Percentiles rank a stretch among this genome's conserved stretches.
These are phyloP conservation scores for Hecatera dysodea DNA, from an alignment of 2,888 invertebrate genomes.

Conservation along the genomic window DNA sequence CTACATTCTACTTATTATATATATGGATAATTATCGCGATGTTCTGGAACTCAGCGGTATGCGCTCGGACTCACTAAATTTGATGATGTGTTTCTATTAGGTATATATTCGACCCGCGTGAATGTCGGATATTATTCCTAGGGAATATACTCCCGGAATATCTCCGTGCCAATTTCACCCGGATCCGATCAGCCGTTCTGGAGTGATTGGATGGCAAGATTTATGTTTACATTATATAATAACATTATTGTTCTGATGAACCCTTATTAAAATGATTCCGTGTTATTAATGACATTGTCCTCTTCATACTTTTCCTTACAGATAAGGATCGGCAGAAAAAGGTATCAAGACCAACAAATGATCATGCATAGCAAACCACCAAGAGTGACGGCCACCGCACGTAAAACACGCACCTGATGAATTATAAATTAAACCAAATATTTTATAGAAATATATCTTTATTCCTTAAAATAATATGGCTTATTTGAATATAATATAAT, in stretches of 20 bases:
- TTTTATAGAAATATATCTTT: conserved; percentile 59
- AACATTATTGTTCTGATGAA: no score
- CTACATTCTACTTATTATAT: not conserved
- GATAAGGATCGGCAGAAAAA: conserved; percentile 58
- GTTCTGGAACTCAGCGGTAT: not conserved
- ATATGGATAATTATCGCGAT: not conserved
- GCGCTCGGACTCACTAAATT: not conserved
- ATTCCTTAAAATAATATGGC: conserved; percentile 71
- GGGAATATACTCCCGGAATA: no score
- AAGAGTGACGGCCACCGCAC: conserved; percentile 40
- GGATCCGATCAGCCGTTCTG: no score
- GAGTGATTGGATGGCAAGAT: no score
- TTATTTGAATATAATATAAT: conserved; percentile 65
- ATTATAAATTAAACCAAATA: conserved; percentile 48
- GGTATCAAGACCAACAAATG: conserved; percentile 42
- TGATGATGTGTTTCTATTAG: not conserved
- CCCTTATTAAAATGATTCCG: not conserved
- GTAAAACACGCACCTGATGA: conserved; percentile 49
- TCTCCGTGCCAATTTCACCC: no score
- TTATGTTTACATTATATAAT: no score
- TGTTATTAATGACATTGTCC: not conserved
- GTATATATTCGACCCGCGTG: no score
- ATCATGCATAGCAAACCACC: conserved; percentile 49
- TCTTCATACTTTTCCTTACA: conserved; percentile 31
- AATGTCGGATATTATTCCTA: no score